phyloP scores from a whole-genome alignment of 2,113 vertebrate genomes.

The Nannobrachium achirus region DNA sequence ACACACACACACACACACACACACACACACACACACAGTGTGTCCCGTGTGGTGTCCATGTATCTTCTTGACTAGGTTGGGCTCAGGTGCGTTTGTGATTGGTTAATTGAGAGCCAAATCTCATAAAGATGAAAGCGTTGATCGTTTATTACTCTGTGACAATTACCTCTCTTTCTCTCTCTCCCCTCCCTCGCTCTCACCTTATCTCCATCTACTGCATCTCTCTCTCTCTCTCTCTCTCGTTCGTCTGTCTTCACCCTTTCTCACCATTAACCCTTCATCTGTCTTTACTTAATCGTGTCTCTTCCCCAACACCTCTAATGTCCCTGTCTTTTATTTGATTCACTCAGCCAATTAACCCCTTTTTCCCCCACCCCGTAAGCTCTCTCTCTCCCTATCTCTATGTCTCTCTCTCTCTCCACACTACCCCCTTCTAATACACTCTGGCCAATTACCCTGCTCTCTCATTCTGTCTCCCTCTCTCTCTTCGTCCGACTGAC shows the following conservation, averaged over 20 bases:
- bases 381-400: slow-evolving; percentile 11
- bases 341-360: slow-evolving; percentile 68
- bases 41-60: slow-evolving; percentile 32
- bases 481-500: slow-evolving; percentile 69
- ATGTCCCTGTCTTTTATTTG: slow-evolving; percentile 58
- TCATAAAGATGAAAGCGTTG: slow-evolving; percentile 52
- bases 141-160: slow-evolving; percentile 61
- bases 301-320: slow-evolving; percentile 57
- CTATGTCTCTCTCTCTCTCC: slow-evolving; percentile 29
- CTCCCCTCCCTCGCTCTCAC: slow-evolving; percentile 16
- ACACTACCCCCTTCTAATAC: slow-evolving; percentile 42
- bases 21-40: background rate
- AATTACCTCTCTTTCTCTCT: slow-evolving; percentile 61
- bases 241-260: slow-evolving; percentile 18
- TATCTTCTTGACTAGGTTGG: slow-evolving; percentile 51
- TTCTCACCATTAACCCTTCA: slow-evolving; percentile 58
- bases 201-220: background rate
- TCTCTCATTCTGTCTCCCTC: slow-evolving; percentile 20
- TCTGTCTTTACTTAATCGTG: slow-evolving; percentile 65
- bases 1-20: slow-evolving; percentile 20
- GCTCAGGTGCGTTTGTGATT: slow-evolving; percentile 68
- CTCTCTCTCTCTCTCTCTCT: slow-evolving; percentile 48
- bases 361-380: slow-evolving; percentile 37
- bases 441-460: slow-evolving; percentile 38
- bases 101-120: slow-evolving; percentile 70